Evolutionary conservation across 2,113 vertebrate species (phyloP).

Genomic region (Progne subis): DNA sequence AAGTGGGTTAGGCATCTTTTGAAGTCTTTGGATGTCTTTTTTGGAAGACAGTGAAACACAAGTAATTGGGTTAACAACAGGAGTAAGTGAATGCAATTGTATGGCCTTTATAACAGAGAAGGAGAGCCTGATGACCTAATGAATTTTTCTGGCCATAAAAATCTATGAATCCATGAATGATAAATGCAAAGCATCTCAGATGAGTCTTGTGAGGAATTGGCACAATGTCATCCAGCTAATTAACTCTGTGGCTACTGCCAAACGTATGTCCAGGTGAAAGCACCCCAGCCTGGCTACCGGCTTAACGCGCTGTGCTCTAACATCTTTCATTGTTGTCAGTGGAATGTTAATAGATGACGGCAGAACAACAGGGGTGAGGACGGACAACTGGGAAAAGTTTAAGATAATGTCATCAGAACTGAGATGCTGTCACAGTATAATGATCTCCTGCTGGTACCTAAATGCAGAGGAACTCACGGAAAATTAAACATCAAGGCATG

Average conservation of each 20-base stretch:
- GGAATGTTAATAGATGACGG: constrained; percentile 64
- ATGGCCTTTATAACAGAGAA: neutral
- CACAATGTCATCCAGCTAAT: neutral
- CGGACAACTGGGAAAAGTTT: constrained; percentile 58
- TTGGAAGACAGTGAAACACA: constrained; percentile 53
- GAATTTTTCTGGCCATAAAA: constrained; percentile 35
- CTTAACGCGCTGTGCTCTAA: neutral
- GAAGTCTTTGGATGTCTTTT: constrained; percentile 65
- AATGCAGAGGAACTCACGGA: constrained; percentile 58
- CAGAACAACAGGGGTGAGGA: constrained; percentile 64
- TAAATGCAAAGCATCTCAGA: constrained; percentile 3
- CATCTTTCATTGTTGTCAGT: constrained; percentile 56
- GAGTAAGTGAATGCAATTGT: constrained; percentile 30
- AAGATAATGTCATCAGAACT: constrained; percentile 66
- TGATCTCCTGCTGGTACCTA: constrained; percentile 55
- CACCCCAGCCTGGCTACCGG: neutral
- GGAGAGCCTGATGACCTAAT: constrained; percentile 1
- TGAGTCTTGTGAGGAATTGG: neutral
- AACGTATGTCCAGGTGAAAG: neutral
- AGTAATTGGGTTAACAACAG: constrained; percentile 60
- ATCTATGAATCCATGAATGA: neutral
- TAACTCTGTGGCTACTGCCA: neutral
- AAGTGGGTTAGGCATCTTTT: constrained; percentile 41
- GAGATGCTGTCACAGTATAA: constrained; percentile 60
- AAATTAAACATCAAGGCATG: constrained; percentile 69